These are phyloP conservation scores for Muschampia plurimacula DNA, from an alignment of 2,888 invertebrate genomes.

Conservation along the genomic window DNA sequence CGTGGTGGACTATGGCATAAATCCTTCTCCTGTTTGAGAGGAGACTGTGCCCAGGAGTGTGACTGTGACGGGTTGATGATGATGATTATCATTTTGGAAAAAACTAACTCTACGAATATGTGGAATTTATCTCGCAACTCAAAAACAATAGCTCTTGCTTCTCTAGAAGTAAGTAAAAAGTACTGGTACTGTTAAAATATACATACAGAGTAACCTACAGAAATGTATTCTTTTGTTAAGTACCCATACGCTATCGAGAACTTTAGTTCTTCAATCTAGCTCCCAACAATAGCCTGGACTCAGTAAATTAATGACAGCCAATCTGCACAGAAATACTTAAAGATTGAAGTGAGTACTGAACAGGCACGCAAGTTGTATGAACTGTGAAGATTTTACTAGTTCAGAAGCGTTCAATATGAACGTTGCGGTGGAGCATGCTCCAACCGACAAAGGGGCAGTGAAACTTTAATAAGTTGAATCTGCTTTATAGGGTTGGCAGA, in stretches of 20 bases:
- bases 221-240: neutral
- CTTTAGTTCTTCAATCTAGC: neutral
- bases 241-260: neutral
- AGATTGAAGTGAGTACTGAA: conserved; percentile 2
- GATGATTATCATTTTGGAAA: no score
- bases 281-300: neutral
- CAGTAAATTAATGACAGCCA: conserved; percentile 4
- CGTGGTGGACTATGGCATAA: no score
- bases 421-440: conserved; percentile 47
- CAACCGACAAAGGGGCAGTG: conserved; percentile 61
- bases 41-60: no score
- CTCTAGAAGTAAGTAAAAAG: no score
- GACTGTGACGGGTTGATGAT: no score
- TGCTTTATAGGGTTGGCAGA: conserved; percentile 43
- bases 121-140: no score
- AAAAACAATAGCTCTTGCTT: no score
- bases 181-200: neutral
- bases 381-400: conserved; percentile 46
- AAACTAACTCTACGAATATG: no score
- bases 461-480: conserved; percentile 71
- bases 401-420: conserved; percentile 58
- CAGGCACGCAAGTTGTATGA: conserved; percentile 21
- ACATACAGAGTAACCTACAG: no score
- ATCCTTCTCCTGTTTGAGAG: no score
- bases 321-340: neutral